phyloP scores from a whole-genome alignment of 2,888 invertebrate genomes.

The Morpho deidamia region DNA sequence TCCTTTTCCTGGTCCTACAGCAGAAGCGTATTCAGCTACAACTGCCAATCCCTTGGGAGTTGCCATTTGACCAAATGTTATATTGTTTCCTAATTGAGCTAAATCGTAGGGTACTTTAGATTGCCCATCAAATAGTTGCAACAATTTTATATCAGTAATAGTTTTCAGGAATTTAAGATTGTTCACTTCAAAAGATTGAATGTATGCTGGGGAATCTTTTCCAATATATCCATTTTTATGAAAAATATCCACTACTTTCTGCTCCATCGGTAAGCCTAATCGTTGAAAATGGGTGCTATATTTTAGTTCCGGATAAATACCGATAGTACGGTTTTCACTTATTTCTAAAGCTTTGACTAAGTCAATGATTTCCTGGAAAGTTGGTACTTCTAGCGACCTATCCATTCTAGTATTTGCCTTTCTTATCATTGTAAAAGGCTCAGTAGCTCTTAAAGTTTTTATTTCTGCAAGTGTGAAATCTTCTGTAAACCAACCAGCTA shows the following conservation, averaged over 20 bases:
- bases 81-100: slow-evolving; percentile 34
- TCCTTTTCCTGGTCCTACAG: slow-evolving; percentile 61
- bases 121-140: slow-evolving; percentile 49
- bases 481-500: slow-evolving; percentile 64
- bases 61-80: slow-evolving; percentile 60
- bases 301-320: slow-evolving; percentile 66
- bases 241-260: slow-evolving; percentile 46
- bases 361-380: slow-evolving; percentile 62
- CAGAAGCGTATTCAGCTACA: slow-evolving; percentile 58
- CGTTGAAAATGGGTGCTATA: slow-evolving; percentile 53
- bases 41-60: slow-evolving; percentile 51
- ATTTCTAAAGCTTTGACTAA: slow-evolving; percentile 51
- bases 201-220: slow-evolving; percentile 48
- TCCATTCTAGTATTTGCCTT: slow-evolving; percentile 61
- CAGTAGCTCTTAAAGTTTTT: slow-evolving; percentile 53
- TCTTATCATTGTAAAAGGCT: slow-evolving; percentile 51
- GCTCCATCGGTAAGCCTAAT: slow-evolving; percentile 54
- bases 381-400: slow-evolving; percentile 49
- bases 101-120: slow-evolving; percentile 53
- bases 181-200: slow-evolving; percentile 65
- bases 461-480: slow-evolving; percentile 64
- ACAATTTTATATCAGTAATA: slow-evolving; percentile 49
- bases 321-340: slow-evolving; percentile 52
- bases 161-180: slow-evolving; percentile 56
- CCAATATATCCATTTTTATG: slow-evolving; percentile 52